Evolutionary conservation across 2,888 invertebrate genomes (phyloP).

Genomic region (Dastarcus helophoroides): DNA sequence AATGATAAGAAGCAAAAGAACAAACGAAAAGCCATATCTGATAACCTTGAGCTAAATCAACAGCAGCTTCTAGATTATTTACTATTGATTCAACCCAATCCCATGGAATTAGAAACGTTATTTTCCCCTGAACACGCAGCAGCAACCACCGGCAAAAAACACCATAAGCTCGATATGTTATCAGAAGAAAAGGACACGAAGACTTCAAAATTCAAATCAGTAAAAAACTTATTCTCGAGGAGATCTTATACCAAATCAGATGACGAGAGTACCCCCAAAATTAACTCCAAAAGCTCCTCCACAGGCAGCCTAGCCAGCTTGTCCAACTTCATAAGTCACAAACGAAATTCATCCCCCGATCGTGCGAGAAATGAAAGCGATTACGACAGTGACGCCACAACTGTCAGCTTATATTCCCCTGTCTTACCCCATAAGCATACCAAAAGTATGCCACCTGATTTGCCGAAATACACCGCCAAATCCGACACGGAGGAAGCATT

Average conservation of each 20-base stretch:
- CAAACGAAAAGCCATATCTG: constrained; percentile 17
- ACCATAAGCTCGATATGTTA: constrained; percentile 15
- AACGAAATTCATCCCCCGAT: constrained; percentile 24
- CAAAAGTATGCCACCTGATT: constrained; percentile 40
- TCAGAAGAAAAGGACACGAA: constrained; percentile 25
- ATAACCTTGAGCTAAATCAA: constrained; percentile 29
- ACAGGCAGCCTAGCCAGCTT: constrained; percentile 30
- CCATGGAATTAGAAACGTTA: constrained; percentile 23
- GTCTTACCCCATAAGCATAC: no score
- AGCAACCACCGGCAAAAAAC: neutral
- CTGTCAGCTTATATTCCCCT: constrained; percentile 6
- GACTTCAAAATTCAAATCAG: constrained; percentile 24
- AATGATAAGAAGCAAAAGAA: constrained; percentile 15
- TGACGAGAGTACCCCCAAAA: constrained; percentile 26
- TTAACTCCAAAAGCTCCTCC: constrained; percentile 24
- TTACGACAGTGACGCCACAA: constrained; percentile 45
- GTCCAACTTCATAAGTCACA: constrained; percentile 27
- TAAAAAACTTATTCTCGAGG: constrained; percentile 24
- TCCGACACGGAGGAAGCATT: no score
- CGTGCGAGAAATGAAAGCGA: constrained; percentile 38
- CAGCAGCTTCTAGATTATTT: constrained; percentile 32
- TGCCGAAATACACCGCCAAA: constrained; percentile 38
- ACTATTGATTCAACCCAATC: constrained; percentile 28
- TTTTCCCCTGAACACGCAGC: constrained; percentile 1
- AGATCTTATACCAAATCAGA: constrained; percentile 26